Evolutionary conservation across 2,797 vertebrate genomes (phyloP).

Genomic region (Cuniculus paca): DNA sequence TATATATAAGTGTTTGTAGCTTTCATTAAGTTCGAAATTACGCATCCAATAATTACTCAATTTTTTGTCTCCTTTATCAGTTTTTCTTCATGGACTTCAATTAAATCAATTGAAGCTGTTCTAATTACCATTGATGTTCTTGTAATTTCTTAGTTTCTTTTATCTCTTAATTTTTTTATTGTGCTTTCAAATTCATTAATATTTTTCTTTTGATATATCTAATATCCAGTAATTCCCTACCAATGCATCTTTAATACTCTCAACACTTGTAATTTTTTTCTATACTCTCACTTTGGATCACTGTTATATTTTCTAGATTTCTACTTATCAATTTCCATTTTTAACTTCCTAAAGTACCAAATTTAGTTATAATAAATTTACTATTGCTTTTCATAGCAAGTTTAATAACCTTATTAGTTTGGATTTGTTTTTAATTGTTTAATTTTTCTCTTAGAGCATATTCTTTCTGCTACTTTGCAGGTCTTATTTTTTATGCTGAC

Average conservation of each 20-base stretch:
- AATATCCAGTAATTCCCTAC: background rate
- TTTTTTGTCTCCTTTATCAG: background rate
- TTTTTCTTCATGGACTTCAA: background rate
- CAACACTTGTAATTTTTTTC: background rate
- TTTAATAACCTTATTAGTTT: background rate
- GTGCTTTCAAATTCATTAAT: background rate
- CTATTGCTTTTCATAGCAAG: too few species aligned
- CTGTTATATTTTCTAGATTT: background rate
- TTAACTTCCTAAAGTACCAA: background rate
- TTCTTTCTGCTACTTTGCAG: background rate
- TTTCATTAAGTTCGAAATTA: background rate
- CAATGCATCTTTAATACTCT: too few species aligned
- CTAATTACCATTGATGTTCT: background rate
- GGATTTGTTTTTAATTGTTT: background rate
- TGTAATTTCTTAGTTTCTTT: background rate
- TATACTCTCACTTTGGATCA: background rate
- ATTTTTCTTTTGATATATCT: background rate
- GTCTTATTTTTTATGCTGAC: too few species aligned
- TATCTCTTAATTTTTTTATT: background rate
- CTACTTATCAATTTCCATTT: background rate
- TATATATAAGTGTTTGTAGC: background rate
- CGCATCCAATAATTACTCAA: background rate
- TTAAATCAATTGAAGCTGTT: background rate
- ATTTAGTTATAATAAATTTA: background rate
- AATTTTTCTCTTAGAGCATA: background rate